phyloP scores from a whole-genome alignment of 2,888 invertebrate species.

The Morpho deidamia region DNA sequence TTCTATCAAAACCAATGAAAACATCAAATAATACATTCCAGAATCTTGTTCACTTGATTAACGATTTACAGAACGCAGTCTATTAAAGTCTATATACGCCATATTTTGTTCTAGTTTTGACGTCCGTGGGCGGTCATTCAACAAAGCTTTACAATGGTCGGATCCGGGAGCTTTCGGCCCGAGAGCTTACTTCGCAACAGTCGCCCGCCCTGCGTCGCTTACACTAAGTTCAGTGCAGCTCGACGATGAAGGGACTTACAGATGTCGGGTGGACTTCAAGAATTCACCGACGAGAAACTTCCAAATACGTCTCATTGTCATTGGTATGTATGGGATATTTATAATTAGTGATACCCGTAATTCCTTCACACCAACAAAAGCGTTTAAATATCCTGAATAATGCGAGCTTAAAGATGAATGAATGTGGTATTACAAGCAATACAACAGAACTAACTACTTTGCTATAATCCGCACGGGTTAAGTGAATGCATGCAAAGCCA shows the following conservation, averaged over 20 bases:
- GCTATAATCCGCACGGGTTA: no score
- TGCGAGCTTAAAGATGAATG: no score
- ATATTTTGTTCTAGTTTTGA: constrained; percentile 83
- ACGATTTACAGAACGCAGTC: no score
- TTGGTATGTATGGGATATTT: constrained; percentile 77
- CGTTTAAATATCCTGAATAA: no score
- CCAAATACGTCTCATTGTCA: constrained; percentile 92
- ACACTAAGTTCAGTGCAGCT: constrained; percentile 90
- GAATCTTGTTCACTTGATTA: no score
- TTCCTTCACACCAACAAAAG: no score
- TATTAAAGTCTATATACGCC: no score
- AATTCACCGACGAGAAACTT: constrained; percentile 93
- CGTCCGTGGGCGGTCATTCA: constrained; percentile 88
- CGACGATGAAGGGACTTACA: constrained; percentile 91
- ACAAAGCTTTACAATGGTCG: constrained; percentile 90
- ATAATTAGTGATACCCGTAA: not conserved
- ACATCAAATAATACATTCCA: no score
- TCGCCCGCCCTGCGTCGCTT: constrained; percentile 88
- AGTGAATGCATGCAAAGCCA: no score
- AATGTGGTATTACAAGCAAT: no score
- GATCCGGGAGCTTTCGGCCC: constrained; percentile 90
- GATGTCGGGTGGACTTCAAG: constrained; percentile 93
- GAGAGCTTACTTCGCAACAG: constrained; percentile 90
- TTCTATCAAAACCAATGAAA: no score
- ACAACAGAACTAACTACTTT: no score